Base-by-base conservation (phyloP, 2,888 invertebrate species). In the Eumerus sabulonum region DNA sequence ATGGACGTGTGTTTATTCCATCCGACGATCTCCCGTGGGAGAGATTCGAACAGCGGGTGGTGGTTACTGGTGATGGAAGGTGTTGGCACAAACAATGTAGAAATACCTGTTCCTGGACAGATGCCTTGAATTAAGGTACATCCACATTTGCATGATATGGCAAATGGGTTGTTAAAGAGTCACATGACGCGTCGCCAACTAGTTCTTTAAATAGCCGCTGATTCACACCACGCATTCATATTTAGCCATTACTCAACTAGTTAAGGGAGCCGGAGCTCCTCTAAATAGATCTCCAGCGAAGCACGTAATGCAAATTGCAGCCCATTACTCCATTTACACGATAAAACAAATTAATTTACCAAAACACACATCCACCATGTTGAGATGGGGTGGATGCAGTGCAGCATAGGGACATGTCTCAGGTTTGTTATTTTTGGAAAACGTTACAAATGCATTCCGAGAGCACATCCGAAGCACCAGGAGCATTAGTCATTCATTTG, bases 251-350 rank as follows among this genome's bases (percentile, higher is more conserved):
- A 27, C 27, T 27, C 27, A 27, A 64, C 71, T 76, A 60, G 76
- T 71, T 71, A 66, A 64, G 40, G 38, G 47, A 36, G 47, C 27
- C 7, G 27, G 27, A 48, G 47, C 44, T 54, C 47, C 63, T 63
- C 40, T 68, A 76, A 76, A 76, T 76, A 76, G 68, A 51, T 14
- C 45, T 36, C 47, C 68, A 68, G 36, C 68, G 45, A 47, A 67
- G 72, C 77, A 51, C 56, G 77, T 67, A 67, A 63, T 59, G 72
- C 73, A 67, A 77, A 77, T 77, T 67, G 57, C 67, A 53, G 63
- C 51, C 72, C 73, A 77, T 77, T 77, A 77, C 77, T 77, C 77
- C 77, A 68, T 72, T 72, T 72, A 73, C 77, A 73, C 72, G 67
- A 77, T 77, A 77, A 77, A 77, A 77, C 62, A 68, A 73, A 72